These are phyloP conservation scores for Rhipidura dahli DNA, from an alignment of 2,113 vertebrate genomes.

Conservation along the genomic window DNA sequence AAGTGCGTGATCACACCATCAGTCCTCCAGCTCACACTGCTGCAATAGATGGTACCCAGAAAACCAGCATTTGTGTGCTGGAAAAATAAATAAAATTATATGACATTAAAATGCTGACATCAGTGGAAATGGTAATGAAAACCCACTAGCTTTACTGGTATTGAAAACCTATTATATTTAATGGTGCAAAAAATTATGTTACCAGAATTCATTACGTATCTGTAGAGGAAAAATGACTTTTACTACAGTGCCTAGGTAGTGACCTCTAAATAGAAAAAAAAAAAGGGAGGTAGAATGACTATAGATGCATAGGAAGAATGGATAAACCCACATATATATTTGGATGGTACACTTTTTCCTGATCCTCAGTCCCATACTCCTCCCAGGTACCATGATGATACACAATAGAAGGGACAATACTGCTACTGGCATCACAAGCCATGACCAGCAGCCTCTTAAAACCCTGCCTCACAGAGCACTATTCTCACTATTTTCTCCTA, in stretches of 20 bases:
- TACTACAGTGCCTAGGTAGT: neutral
- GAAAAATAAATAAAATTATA: slow-evolving; percentile 8
- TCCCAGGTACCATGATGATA: neutral
- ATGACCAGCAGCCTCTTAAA: neutral
- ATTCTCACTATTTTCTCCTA: neutral
- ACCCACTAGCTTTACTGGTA: neutral
- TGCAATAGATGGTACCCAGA: neutral
- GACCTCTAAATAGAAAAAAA: neutral
- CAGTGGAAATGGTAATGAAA: neutral
- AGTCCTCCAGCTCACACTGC: neutral
- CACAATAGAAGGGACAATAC: neutral
- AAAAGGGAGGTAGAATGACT: neutral
- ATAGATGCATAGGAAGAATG: neutral
- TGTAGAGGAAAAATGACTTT: neutral
- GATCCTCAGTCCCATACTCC: neutral
- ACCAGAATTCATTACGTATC: neutral
- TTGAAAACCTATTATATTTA: neutral
- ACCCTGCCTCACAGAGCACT: neutral
- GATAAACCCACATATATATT: neutral
- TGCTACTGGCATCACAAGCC: neutral
- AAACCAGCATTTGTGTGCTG: neutral
- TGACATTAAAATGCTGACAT: neutral
- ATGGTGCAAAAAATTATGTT: neutral
- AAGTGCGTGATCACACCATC: neutral
- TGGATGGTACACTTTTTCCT: neutral